Conservation (phyloP, 2,888 invertebrate genomes). For the Caenorhabditis uteleia region DNA sequence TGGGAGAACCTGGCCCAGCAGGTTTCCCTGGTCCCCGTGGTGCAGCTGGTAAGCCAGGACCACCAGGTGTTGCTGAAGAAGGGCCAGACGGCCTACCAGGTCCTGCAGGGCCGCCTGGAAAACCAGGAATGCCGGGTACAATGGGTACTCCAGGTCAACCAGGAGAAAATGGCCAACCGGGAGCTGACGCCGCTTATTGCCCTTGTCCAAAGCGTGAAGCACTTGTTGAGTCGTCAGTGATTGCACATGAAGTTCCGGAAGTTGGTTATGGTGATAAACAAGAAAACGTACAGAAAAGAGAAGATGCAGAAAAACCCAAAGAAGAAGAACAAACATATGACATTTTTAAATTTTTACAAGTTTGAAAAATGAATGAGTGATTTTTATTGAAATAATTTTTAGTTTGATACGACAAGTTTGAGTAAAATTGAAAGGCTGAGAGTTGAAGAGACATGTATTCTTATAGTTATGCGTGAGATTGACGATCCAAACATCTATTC, state of each 20-base stretch:
- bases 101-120: slow-evolving; percentile 48
- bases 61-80: slow-evolving; percentile 52
- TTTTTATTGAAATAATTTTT: not conserved
- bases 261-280: slow-evolving; percentile 31
- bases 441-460: too few species aligned
- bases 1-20: slow-evolving; percentile 36
- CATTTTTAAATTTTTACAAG: slow-evolving; percentile 21
- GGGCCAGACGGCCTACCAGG: slow-evolving; percentile 57
- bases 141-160: slow-evolving; percentile 46
- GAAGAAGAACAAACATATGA: slow-evolving; percentile 26
- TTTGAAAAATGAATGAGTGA: too few species aligned
- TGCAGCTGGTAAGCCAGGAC: slow-evolving; percentile 37
- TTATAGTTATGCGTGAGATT: too few species aligned
- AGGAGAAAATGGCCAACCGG: slow-evolving; percentile 42
- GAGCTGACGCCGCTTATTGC: slow-evolving; percentile 48
- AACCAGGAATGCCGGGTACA: slow-evolving; percentile 50
- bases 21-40: slow-evolving; percentile 48
- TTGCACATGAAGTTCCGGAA: slow-evolving; percentile 17
- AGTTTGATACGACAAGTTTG: too few species aligned
- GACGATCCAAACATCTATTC: too few species aligned
- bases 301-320: not conserved
- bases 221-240: slow-evolving; percentile 31
- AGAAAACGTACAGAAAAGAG: slow-evolving; percentile 15
- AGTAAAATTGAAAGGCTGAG: too few species aligned
- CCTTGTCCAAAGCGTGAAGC: slow-evolving; percentile 45